Evolutionary conservation across 2,888 invertebrate species (phyloP), one percentile per base, ranked within the genome.

Genomic region (Eristalis intricaria): DNA sequence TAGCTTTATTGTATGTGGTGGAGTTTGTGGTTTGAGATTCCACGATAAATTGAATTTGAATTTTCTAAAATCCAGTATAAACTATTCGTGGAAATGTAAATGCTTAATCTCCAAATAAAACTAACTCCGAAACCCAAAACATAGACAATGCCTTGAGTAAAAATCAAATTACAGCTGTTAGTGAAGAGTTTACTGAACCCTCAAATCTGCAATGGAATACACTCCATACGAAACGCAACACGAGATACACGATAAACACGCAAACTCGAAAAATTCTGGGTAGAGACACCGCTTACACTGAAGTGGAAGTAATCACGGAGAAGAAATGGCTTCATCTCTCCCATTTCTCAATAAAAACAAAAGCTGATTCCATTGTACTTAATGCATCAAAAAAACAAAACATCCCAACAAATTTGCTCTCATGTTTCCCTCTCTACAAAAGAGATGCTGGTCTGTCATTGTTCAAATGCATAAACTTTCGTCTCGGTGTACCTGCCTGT

Each of bases 11-110:
- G n/a, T n/a, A n/a, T n/a, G n/a, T n/a, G n/a, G n/a, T n/a, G n/a
- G n/a, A n/a, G n/a, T n/a, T 32, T 7, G 32, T 32, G 7, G 32
- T 2, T 32, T 2, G 32, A 32, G 8, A 5, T 32, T 32, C 3
- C 32, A 5, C 5, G 32, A 7, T 32, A 2, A 32, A 32, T 2
- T 4, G 32, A 7, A 32, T 5, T 65, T 78, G 2, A 78, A 78
- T 29, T 78, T 79, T 26, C 32, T 66, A 35, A 73, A 80, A 35
- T 73, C 60, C 26, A 64, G 66, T 32, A 66, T 66, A 1, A 66
- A 74, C 32, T 66, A 61, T n/a, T 66, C 73, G 23, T 50, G 60
- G 61, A 74, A 63, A 56, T 74, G 80, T 26, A 74, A 2, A 74
- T 63, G 66, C 74, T 23, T 74, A 66, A 29, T 29, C 11, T 11